phyloP scores from a whole-genome alignment of 2,113 vertebrate species.

The Chlorodrepanis virens region DNA sequence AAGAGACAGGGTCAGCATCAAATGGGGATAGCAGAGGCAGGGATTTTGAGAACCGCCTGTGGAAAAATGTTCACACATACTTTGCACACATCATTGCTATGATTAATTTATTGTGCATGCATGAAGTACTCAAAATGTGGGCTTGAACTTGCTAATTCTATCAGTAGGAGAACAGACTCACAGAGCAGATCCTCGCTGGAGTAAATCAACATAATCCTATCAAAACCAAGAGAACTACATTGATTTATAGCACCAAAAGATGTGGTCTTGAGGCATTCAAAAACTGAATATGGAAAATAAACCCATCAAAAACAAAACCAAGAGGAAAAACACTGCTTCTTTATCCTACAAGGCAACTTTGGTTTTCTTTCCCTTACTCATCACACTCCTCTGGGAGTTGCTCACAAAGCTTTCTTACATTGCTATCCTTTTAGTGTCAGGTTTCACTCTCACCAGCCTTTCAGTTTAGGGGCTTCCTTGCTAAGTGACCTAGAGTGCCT shows the following conservation, averaged over 20 bases:
- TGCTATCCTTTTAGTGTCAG: not conserved
- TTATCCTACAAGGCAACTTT: not conserved
- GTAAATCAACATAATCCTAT: conserved; percentile 11
- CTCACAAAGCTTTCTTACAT: not conserved
- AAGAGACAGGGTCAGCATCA: not conserved
- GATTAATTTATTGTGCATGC: conserved; percentile 32
- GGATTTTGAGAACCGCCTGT: not conserved
- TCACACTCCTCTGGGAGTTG: not conserved
- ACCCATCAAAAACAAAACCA: not conserved
- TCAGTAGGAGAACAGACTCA: not conserved
- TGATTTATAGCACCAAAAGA: not conserved
- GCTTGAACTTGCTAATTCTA: conserved; percentile 11
- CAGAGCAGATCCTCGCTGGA: conserved; percentile 27
- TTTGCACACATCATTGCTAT: conserved; percentile 22
- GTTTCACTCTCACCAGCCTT: conserved; percentile 21
- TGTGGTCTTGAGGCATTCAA: not conserved
- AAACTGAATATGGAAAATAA: conserved; percentile 5
- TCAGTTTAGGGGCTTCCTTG: conserved; percentile 18
- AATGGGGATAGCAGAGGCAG: not conserved
- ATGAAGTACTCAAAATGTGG: not conserved
- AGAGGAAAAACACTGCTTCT: not conserved
- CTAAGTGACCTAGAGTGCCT: not conserved
- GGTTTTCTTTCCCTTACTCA: conserved; percentile 3
- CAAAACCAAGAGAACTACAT: not conserved
- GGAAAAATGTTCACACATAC: conserved; percentile 30